phyloP scores from a whole-genome alignment of 30 jellyfish, hydroid and myxozoan species.

The Turritopsis rubra region DNA sequence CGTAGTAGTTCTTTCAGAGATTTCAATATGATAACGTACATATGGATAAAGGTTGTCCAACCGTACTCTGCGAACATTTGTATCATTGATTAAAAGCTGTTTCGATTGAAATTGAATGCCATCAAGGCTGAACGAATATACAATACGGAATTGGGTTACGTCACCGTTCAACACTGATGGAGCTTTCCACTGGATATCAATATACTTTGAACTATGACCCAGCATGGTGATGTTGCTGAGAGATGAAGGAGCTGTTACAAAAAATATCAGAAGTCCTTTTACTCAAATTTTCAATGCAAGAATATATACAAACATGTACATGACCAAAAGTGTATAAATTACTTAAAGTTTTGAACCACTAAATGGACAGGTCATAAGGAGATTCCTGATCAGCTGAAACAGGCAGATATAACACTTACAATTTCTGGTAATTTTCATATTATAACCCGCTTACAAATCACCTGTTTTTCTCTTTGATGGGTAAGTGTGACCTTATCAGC shows the following conservation, averaged over 20 bases:
- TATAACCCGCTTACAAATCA: no score
- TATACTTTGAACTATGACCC: slow-evolving; percentile 11
- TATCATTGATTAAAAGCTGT: slow-evolving; percentile 1
- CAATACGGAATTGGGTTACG: slow-evolving; percentile 37
- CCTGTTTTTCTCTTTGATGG: no score
- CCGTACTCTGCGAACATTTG: not conserved
- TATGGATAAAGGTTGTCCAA: not conserved
- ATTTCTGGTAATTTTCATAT: no score
- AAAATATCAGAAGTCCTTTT: not conserved
- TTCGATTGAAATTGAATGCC: slow-evolving; percentile 17
- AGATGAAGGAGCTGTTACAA: slow-evolving; percentile 42
- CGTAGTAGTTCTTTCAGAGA: not conserved
- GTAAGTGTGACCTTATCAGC: no score
- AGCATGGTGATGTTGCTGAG: slow-evolving; percentile 36
- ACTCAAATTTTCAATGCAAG: no score
- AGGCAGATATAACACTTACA: no score
- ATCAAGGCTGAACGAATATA: slow-evolving; percentile 22
- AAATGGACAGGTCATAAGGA: no score
- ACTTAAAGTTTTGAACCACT: no score
- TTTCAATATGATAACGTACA: not conserved
- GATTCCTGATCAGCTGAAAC: no score
- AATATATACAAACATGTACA: no score
- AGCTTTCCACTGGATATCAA: slow-evolving; percentile 45
- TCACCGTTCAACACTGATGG: slow-evolving; percentile 44
- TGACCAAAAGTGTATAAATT: no score